phyloP scores from a whole-genome alignment of 2,113 vertebrate genomes.

The Aix galericulata region DNA sequence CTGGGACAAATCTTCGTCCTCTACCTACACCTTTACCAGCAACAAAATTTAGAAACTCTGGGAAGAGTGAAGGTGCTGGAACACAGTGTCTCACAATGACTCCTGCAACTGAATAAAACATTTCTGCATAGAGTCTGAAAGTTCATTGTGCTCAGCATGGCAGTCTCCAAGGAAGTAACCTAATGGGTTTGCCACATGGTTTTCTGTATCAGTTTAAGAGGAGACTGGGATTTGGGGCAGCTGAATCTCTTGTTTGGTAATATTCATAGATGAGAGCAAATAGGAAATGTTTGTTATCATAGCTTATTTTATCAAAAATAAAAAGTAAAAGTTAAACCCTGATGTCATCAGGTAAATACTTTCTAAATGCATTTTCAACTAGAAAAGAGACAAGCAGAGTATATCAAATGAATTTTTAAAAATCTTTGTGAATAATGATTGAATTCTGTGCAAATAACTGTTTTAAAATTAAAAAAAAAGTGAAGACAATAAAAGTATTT shows the following conservation, averaged over 20 bases:
- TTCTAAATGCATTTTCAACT: background rate
- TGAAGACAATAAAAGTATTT: background rate
- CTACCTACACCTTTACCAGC: background rate
- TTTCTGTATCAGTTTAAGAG: background rate
- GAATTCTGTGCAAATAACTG: background rate
- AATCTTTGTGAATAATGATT: background rate
- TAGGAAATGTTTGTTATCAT: background rate
- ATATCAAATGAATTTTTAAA: background rate
- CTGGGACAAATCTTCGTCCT: background rate
- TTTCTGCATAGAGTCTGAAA: background rate
- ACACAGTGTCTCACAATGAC: background rate
- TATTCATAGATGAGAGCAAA: background rate
- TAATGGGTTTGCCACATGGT: background rate
- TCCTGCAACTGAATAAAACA: background rate
- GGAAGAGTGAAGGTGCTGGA: background rate
- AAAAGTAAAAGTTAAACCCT: background rate
- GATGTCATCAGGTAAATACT: background rate
- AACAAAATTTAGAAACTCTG: background rate
- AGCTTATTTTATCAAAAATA: background rate
- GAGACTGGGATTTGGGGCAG: background rate
- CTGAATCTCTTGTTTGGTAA: background rate
- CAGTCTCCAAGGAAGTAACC: background rate
- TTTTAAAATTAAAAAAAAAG: background rate
- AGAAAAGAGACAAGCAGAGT: background rate
- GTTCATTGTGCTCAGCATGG: background rate